Base-by-base conservation (phyloP, 2,797 vertebrate genomes). In the Iguana delicatissima region DNA sequence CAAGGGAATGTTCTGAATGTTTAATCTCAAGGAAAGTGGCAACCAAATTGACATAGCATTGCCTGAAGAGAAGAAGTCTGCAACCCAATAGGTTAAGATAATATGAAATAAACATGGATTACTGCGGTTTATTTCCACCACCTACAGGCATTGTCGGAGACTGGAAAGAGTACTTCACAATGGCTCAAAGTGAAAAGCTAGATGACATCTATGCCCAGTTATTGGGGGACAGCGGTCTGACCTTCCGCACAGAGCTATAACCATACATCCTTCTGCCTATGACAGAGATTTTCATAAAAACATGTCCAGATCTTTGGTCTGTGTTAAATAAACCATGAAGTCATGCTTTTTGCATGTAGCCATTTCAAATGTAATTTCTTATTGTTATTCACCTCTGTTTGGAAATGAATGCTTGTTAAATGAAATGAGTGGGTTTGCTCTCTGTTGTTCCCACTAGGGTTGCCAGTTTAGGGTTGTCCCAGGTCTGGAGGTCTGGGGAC, bases 101-200 rank as follows among this genome's bases (percentile, higher is more conserved):
- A 7, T 2, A 67, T 24, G 7, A 67, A 67, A 67, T 24, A 67
- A 67, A 67, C 38, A 14, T 29, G 81, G 38, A 57, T 57, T 14
- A 57, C 24, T 38, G 20, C 59, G 8, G 80, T 29, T 85, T 72
- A 8, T 29, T 29, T 26, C 38, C 26, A 6, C 13, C 1, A 10
- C n/a, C 18, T 52, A 13, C 80, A 95, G 89, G 89, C 8, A 79
- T 62, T 0, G 89, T 94, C 32, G 94, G 92, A 20, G 91, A 94
- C 73, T 92, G 93, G 94, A 94, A 84, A 55, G 92, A 80, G 24
- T 83, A 93, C 57, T 94, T 94, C 92, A 92, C 87, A 8, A 90
- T 91, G 73, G 79, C 82, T 10, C 92, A 95, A 26, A 83, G 80
- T 38, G 89, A 93, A 79, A 12, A 38, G 6, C 80, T 94, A 13